Conservation (phyloP, 1,140 invertebrate genomes). For the Drosophila cardini region DNA sequence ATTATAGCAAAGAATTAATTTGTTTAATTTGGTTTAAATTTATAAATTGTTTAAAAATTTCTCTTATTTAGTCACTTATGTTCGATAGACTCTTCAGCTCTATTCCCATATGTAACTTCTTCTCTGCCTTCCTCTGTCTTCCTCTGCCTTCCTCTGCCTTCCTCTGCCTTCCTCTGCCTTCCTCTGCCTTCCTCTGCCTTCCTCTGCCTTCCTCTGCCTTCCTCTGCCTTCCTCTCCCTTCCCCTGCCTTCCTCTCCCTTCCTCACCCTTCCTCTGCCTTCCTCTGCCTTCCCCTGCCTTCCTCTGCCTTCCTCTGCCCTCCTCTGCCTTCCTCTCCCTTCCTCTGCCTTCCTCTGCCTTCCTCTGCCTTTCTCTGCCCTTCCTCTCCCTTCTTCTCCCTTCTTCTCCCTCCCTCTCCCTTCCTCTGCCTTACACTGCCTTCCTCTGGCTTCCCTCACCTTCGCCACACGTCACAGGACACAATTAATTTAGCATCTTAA, state of each 20-base stretch:
- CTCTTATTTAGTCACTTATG: too few species aligned
- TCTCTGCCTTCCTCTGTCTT: not conserved
- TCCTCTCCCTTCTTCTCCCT: not conserved
- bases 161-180: not conserved
- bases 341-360: not conserved
- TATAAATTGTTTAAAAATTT: too few species aligned
- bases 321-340: slow-evolving; percentile 22
- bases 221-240: slow-evolving; percentile 22
- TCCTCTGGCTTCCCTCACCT: slow-evolving; percentile 23
- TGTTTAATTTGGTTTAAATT: too few species aligned
- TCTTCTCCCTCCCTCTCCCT: not conserved
- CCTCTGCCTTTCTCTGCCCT: not conserved
- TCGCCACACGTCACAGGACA: slow-evolving; percentile 57
- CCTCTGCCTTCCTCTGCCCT: not conserved
- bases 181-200: not conserved
- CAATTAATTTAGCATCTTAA: slow-evolving; percentile 61
- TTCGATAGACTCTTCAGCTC: too few species aligned
- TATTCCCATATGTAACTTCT: too few species aligned
- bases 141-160: not conserved
- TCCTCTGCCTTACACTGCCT: not conserved
- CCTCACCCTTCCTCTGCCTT: not conserved
- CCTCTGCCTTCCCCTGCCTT: not conserved
- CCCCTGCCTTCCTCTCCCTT: not conserved
- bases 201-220: not conserved
- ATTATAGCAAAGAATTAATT: too few species aligned